phyloP scores from a whole-genome alignment of 2,113 vertebrate genomes.

The Tachysurus fulvidraco region DNA sequence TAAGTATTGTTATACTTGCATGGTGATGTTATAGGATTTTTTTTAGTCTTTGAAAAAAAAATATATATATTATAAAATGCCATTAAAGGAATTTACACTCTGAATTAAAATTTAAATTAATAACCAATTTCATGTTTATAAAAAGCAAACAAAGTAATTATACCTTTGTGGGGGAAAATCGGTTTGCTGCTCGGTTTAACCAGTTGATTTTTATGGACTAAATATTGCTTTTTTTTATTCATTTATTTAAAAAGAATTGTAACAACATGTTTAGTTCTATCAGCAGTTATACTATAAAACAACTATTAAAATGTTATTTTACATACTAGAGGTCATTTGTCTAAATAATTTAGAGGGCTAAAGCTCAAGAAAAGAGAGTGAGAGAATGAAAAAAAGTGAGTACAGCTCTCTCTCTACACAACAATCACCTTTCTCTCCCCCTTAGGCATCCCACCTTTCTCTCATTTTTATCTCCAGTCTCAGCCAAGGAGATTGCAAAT shows the following conservation, averaged over 20 bases:
- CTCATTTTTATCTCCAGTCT: conserved; percentile 59
- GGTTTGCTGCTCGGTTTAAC: not conserved
- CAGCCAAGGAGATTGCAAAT: conserved; percentile 56
- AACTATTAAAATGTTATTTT: not conserved
- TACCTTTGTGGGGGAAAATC: not conserved
- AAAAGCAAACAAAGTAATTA: not conserved
- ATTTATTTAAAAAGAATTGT: not conserved
- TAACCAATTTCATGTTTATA: not conserved
- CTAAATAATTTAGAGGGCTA: not conserved
- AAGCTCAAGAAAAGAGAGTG: not conserved
- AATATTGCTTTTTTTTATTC: too few species aligned
- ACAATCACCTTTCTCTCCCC: conserved; percentile 54
- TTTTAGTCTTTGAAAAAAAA: not conserved
- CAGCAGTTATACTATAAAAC: not conserved
- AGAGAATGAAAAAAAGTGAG: not conserved
- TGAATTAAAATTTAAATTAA: not conserved
- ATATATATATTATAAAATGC: not conserved
- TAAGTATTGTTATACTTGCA: not conserved
- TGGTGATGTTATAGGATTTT: not conserved
- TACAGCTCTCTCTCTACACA: conserved; percentile 37
- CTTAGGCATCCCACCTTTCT: conserved; percentile 53
- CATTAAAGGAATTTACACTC: not conserved
- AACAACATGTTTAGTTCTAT: not conserved
- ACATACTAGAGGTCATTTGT: not conserved
- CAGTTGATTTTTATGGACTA: not conserved